A percentile compares a stretch with the other conserved stretches of the same genome.
These are phyloP conservation scores for Caenorhabditis doughertyi DNA, from an alignment of 2,888 invertebrate genomes.

Conservation along the genomic window DNA sequence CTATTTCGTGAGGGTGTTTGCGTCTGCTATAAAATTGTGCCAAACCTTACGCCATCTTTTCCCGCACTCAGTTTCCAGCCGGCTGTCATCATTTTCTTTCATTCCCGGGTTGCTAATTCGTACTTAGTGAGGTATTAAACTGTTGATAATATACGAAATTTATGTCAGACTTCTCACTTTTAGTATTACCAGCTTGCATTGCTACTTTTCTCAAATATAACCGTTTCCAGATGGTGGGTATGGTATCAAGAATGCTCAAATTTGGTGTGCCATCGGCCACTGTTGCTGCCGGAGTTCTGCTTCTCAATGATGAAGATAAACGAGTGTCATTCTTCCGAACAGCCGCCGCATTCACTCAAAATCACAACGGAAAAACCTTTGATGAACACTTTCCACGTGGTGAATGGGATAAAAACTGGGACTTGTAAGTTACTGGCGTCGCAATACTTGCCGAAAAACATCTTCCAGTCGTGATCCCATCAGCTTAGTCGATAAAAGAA, in stretches of 20 bases:
- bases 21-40: neutral
- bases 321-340: conserved; percentile 25
- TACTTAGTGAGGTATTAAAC: no score
- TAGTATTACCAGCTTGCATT: no score
- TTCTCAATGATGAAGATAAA: conserved; percentile 40
- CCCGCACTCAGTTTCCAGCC: neutral
- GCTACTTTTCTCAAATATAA: neutral
- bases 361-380: conserved; percentile 51
- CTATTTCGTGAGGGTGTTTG: conserved; percentile 16
- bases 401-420: conserved; percentile 81
- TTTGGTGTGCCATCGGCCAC: conserved; percentile 51
- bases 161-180: no score
- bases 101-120: no score
- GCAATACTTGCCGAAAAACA: neutral
- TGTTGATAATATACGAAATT: no score
- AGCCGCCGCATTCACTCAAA: conserved; percentile 49
- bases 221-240: conserved; percentile 28
- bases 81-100: neutral
- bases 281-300: conserved; percentile 15
- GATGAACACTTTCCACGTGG: conserved; percentile 72
- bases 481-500: conserved; percentile 69
- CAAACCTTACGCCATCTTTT: conserved; percentile 14
- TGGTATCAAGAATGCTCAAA: conserved; percentile 41
- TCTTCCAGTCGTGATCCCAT: conserved; percentile 78
- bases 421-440: conserved; percentile 70